Evolutionary conservation across 2,888 invertebrate species (phyloP), one percentile per base, ranked within the genome.

Genomic region (Chloromyia formosa): DNA sequence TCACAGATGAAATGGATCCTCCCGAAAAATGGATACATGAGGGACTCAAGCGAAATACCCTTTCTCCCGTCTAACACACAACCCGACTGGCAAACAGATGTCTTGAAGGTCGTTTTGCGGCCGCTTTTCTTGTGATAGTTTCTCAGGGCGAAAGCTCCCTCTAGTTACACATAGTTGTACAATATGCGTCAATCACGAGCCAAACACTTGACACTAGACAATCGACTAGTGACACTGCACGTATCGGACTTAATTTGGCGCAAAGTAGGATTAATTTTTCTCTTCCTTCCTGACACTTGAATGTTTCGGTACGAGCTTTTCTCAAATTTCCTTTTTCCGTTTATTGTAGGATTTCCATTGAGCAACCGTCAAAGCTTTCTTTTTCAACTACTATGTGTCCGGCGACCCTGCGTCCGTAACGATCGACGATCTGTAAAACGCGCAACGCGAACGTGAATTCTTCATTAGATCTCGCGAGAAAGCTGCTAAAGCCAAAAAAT

Each of bases 101-200:
- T 27, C 71, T 71, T 71, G 71, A 71, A 71, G 71, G 71, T 71
- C 71, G 71, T 56, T 49, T 66, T 58, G 71, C 22, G 71, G 71
- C 71, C 71, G 45, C 66, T 66, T 22, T 22, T 40, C 20, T 35
- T 49, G 22, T 22, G n/a, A 45, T 49, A 22, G 66, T 60, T 42
- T 58, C 73, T 68, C 27, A 35, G 77, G 78, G 77, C 77, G 77
- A 79, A 79, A 78, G 78, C 77, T 79, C 75, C 77, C 74, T 78
- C 78, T 78, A 78, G n/a, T n/a, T n/a, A 35, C 7, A 35, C 3
- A 7, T 35, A 7, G 27, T 35, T 35, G 27, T 35, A 35, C 77
- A 77, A 76, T 75, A 77, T 79, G 78, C 78, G 79, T 79, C 77
- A 27, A 62, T 73, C 73, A 53, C 27, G 62, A 35, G 58, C 71